A percentile compares a stretch with the other conserved stretches of the same genome.
These are phyloP conservation scores for Saccopteryx leptura DNA, from an alignment of 2,113 vertebrate genomes.

Conservation along the genomic window DNA sequence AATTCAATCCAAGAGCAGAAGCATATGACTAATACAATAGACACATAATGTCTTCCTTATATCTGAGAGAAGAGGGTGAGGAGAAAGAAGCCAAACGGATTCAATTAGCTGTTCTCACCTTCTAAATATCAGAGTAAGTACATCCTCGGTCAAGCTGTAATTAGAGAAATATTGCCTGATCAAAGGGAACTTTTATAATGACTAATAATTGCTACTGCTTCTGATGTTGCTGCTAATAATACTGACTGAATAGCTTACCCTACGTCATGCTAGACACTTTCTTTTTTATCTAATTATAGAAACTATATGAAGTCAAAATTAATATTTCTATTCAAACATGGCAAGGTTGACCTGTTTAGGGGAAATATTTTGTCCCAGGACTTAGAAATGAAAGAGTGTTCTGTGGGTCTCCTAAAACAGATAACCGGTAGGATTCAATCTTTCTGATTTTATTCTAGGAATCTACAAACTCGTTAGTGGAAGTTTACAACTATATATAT, in stretches of 20 bases:
- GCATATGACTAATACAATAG: neutral
- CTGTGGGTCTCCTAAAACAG: neutral
- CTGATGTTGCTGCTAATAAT: slow-evolving; percentile 12
- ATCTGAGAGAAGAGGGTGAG: neutral
- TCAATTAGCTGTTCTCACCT: neutral
- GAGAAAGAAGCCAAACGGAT: neutral
- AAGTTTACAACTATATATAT: neutral
- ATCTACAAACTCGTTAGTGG: neutral
- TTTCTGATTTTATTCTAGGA: neutral
- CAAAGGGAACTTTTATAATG: slow-evolving; percentile 31
- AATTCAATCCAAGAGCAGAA: neutral
- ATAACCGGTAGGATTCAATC: neutral
- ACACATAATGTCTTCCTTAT: neutral
- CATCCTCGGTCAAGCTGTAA: neutral
- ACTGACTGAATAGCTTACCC: neutral
- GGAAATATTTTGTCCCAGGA: neutral
- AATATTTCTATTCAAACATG: neutral
- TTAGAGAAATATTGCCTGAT: slow-evolving; percentile 9
- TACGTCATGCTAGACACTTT: neutral
- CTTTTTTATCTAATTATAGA: neutral
- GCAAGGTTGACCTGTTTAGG: neutral
- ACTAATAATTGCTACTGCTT: neutral
- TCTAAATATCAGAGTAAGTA: neutral
- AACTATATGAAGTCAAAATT: neutral
- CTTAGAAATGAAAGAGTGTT: slow-evolving; percentile 7